Percentiles rank a stretch among this genome's conserved stretches.
Evolutionary conservation across 2,888 invertebrate species (phyloP).

Genomic region (Blera fallax): DNA sequence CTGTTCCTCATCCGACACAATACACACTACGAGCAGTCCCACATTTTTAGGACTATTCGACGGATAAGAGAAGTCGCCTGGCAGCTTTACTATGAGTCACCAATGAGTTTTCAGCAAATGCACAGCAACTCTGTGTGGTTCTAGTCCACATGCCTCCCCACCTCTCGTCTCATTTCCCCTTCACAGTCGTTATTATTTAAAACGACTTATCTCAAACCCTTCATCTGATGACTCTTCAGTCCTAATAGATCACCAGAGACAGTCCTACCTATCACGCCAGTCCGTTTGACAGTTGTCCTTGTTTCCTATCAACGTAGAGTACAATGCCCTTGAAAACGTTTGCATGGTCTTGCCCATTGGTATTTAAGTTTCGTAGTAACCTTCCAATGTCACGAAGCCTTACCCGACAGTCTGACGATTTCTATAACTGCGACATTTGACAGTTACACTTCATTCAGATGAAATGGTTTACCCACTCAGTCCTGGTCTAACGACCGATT

Average conservation of each 20-base stretch:
- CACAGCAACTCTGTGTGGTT: too few relatives aligned
- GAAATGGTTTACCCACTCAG: slow-evolving; percentile 23
- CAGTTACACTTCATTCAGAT: slow-evolving; percentile 32
- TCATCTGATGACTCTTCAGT: too few relatives aligned
- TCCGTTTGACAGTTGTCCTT: neutral
- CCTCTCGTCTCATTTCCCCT: too few relatives aligned
- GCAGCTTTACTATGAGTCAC: too few relatives aligned
- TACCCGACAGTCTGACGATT: neutral
- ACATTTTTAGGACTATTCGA: too few relatives aligned
- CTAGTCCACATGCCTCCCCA: too few relatives aligned
- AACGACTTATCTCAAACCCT: too few relatives aligned
- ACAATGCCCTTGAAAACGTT: neutral
- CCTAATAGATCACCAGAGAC: neutral
- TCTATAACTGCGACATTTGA: slow-evolving; percentile 31
- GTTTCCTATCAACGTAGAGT: neutral
- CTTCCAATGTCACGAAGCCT: neutral
- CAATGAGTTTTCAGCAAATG: too few relatives aligned
- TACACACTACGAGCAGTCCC: too few relatives aligned
- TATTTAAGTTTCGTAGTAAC: neutral
- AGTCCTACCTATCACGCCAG: neutral
- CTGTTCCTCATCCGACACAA: too few relatives aligned
- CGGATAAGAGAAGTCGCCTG: too few relatives aligned
- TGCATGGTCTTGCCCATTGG: neutral
- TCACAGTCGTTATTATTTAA: too few relatives aligned
- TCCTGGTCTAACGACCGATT: slow-evolving; percentile 37